Base-by-base conservation (phyloP, 1,140 invertebrate genomes). In the Zaprionus nigranus region DNA sequence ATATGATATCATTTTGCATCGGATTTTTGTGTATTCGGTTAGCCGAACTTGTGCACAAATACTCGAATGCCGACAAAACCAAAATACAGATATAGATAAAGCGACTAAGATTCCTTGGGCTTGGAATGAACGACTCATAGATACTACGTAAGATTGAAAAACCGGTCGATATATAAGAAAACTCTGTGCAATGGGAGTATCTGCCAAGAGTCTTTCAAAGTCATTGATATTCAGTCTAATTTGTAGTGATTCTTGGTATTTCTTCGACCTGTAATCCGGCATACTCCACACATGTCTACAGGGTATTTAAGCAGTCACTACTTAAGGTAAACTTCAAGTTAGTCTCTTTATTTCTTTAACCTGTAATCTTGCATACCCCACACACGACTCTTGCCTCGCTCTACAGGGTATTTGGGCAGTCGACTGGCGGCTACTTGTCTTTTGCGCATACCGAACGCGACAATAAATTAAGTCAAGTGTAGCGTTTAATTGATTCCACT, bases 401-500 rank as follows among this genome's bases (percentile, higher is more conserved):
- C 4, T 66, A 43, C 43, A 60, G 68, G 49, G 70, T 59, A 72
- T 60, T 24, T 12, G 11, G 28, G 30, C 53, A 40, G 51, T 63
- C 62, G 53, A 34, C 67, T 62, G 56, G 66, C 79, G 65, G 81
- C 84, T 87, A 87, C 83, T 87, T 88, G 81, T 78, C 70, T 87
- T 87, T 68, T 46, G 22, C 63, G 74, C 36, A 67, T 43, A 67
- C 22, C 53, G 74, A 64, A 46, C 69, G 84, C 77, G 85, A 88
- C 85, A 90, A 88, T 88, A 90, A 88, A 88, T 88, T 90, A 88
- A 88, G 85, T 79, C 85, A 79, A 88, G 85, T 88, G 85, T 90
- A 88, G 85, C 81, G 80, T 85, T 88, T 88, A 88, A 88, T 88
- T 88, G 85, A 88, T 88, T 88, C 85, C 64, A 56, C 56, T 77